These are phyloP conservation scores for Kuschelorhynchus macadamiae DNA, from an alignment of 2,888 invertebrate genomes.

Conservation along the genomic window DNA sequence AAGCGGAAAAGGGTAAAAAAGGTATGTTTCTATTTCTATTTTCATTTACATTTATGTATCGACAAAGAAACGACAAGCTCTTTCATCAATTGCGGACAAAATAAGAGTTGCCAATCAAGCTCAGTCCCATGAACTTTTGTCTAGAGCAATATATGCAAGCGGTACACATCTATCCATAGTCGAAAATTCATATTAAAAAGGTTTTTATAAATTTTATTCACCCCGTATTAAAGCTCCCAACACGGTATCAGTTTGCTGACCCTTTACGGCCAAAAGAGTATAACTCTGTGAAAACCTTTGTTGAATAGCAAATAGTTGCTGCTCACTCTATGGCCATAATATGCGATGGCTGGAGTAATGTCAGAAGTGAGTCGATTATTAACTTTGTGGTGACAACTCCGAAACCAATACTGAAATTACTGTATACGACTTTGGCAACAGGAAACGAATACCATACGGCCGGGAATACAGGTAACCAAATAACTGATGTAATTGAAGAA, in stretches of 20 bases:
- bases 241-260: slow-evolving; percentile 17
- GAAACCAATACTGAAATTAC: slow-evolving; percentile 8
- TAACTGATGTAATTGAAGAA: too few relatives aligned
- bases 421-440: slow-evolving; percentile 17
- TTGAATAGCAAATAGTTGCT: slow-evolving; percentile 16
- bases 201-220: slow-evolving; percentile 17
- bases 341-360: slow-evolving; percentile 29
- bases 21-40: too few relatives aligned
- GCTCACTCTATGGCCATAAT: slow-evolving; percentile 15
- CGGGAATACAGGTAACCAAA: neutral
- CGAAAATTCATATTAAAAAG: slow-evolving; percentile 19
- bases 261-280: slow-evolving; percentile 16
- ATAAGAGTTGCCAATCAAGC: too few relatives aligned
- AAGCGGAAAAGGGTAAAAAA: too few relatives aligned
- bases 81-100: too few relatives aligned
- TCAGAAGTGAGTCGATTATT: slow-evolving; percentile 24
- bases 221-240: slow-evolving; percentile 14
- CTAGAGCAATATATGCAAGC: slow-evolving; percentile 21
- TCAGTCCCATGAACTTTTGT: slow-evolving; percentile 16
- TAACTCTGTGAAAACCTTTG: slow-evolving; percentile 9
- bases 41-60: too few relatives aligned
- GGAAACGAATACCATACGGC: slow-evolving; percentile 21
- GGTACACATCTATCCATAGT: slow-evolving; percentile 20
- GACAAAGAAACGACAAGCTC: too few relatives aligned
- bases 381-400: slow-evolving; percentile 21